phyloP scores from a whole-genome alignment of 2,113 vertebrate genomes.

The Oryzias curvinotus region DNA sequence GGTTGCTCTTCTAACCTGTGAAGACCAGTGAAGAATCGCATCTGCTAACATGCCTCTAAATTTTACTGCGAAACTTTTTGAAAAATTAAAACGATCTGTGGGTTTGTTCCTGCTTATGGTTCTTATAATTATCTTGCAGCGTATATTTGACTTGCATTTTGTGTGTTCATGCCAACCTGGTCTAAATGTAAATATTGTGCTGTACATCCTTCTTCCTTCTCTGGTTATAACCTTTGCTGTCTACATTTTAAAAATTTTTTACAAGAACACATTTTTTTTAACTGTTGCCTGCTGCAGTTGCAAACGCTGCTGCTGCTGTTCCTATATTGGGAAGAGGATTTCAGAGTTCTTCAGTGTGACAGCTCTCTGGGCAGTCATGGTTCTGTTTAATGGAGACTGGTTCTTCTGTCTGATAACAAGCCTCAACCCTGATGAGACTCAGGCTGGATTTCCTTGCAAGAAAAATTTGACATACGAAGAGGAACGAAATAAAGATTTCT shows the following conservation, averaged over 20 bases:
- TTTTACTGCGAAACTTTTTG: fast-evolving
- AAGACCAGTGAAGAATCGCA: too few relatives aligned
- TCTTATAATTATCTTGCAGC: slow-evolving; percentile 26
- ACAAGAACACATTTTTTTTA: fast-evolving
- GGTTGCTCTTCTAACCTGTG: too few relatives aligned
- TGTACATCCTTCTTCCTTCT: not conserved
- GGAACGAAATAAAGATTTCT: fast-evolving
- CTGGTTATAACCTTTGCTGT: slow-evolving; percentile 6
- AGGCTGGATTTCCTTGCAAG: slow-evolving; percentile 25
- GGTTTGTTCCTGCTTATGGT: not conserved
- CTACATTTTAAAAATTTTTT: slow-evolving; percentile 5
- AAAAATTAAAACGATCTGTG: fast-evolving
- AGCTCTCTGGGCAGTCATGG: slow-evolving; percentile 4
- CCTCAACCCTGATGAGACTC: not conserved
- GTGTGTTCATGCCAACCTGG: slow-evolving; percentile 2
- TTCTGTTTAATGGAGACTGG: slow-evolving; percentile 45
- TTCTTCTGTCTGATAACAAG: slow-evolving; percentile 33
- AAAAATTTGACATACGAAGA: not conserved
- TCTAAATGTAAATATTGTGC: fast-evolving
- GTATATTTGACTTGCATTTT: slow-evolving; percentile 37
- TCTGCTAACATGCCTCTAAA: fast-evolving
- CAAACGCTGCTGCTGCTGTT: fast-evolving
- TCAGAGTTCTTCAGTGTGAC: not conserved
- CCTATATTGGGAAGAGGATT: fast-evolving
- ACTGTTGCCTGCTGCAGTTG: fast-evolving